Percentiles rank a stretch among this genome's conserved stretches.
Conservation (phyloP, 2,797 vertebrate species). For the Labeo calbasu region DNA sequence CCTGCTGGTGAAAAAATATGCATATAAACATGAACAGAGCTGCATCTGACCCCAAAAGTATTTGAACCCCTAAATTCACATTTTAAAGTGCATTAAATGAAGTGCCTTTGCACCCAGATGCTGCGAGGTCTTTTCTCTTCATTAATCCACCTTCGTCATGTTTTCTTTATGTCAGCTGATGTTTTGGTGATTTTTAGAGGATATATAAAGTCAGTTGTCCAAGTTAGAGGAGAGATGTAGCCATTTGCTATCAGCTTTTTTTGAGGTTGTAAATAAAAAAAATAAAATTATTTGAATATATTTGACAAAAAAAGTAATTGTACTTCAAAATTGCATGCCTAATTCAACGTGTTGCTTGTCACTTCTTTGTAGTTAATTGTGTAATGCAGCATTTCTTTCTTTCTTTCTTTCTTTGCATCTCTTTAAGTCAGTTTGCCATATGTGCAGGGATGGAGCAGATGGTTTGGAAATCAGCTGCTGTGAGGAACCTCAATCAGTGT, state of each 20-base stretch:
- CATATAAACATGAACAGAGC: background rate
- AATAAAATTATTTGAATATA: background rate
- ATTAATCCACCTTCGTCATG: background rate
- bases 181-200: background rate
- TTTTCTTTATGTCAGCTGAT: background rate
- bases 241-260: too few species aligned
- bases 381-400: background rate
- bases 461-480: conserved; percentile 19
- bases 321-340: background rate
- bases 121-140: background rate
- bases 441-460: conserved; percentile 21
- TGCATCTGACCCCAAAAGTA: background rate
- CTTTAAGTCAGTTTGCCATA: conserved; percentile 15
- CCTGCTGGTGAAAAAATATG: background rate
- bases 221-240: background rate
- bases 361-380: background rate
- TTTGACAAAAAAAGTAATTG: background rate
- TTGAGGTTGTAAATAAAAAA: too few species aligned
- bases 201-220: background rate
- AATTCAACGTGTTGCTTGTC: background rate
- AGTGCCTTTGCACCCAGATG: background rate
- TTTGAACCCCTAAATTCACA: background rate
- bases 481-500: conserved; percentile 16
- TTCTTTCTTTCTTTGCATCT: background rate
- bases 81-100: background rate